Evolutionary conservation across 1,140 invertebrate species (phyloP).

Genomic region (Whitmania pigra): DNA sequence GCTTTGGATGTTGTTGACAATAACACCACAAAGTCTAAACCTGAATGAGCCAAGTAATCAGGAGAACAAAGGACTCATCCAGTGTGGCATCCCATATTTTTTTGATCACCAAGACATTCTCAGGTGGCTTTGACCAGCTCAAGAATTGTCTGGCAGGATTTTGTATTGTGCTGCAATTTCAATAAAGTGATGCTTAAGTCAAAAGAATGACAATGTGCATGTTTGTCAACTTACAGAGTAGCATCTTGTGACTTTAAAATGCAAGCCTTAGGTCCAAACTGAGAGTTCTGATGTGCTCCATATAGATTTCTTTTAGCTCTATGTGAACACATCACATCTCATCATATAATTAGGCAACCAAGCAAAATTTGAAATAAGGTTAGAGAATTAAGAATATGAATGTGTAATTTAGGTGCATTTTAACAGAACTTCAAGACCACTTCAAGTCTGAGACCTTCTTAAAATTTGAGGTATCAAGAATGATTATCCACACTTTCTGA

Average conservation of each 20-base stretch:
- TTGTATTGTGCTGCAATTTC: conserved; percentile 71
- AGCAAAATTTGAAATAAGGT: too few relatives aligned
- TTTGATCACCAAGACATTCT: conserved; percentile 86
- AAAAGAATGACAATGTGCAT: not conserved
- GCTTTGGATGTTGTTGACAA: not conserved
- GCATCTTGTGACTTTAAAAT: conserved; percentile 90
- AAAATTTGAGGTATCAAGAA: too few relatives aligned
- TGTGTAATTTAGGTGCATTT: too few relatives aligned
- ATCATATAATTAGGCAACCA: too few relatives aligned
- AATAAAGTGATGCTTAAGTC: not conserved
- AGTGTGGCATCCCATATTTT: conserved; percentile 82
- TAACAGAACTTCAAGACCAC: too few relatives aligned
- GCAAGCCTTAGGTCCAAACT: conserved; percentile 86
- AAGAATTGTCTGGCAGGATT: conserved; percentile 87
- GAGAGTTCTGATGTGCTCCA: conserved; percentile 79
- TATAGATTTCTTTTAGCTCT: conserved; percentile 48
- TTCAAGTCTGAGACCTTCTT: too few relatives aligned
- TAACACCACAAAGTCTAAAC: conserved; percentile 44
- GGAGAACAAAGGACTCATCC: conserved; percentile 73
- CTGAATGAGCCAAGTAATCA: conserved; percentile 83
- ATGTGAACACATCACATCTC: too few relatives aligned
- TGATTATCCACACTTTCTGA: too few relatives aligned
- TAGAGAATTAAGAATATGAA: too few relatives aligned
- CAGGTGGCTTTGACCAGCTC: conserved; percentile 88
- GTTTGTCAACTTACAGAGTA: conserved; percentile 69